Conservation (phyloP, 2,888 invertebrate species). For the Muschampia plurimacula region DNA sequence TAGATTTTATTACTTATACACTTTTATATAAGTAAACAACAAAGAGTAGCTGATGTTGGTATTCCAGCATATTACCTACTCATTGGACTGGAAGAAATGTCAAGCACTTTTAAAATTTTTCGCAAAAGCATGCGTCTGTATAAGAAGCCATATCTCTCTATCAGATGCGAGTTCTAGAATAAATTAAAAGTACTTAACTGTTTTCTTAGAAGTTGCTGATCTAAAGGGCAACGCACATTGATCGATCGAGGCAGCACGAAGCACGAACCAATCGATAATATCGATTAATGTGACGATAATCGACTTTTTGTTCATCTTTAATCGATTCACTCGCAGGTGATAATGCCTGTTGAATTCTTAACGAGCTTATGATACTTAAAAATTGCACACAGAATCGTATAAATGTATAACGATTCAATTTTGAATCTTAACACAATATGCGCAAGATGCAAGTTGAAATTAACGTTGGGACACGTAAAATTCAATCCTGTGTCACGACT, state of each 20-base stretch:
- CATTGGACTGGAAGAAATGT: not conserved
- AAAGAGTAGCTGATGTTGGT: no score
- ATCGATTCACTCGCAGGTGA: slow-evolving; percentile 61
- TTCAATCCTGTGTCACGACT: slow-evolving; percentile 17
- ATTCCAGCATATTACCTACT: no score
- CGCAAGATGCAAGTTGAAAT: slow-evolving; percentile 3
- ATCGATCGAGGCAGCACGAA: slow-evolving; percentile 23
- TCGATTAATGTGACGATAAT: slow-evolving; percentile 68
- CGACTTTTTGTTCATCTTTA: slow-evolving; percentile 50
- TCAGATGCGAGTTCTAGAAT: slow-evolving; percentile 11
- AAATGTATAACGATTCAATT: not conserved
- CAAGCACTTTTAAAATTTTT: not conserved
- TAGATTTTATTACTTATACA: no score
- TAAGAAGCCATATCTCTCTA: not conserved
- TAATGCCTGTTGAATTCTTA: slow-evolving; percentile 47
- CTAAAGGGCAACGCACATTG: slow-evolving; percentile 29
- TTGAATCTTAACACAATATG: slow-evolving; percentile 5
- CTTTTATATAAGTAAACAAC: no score
- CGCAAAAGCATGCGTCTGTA: not conserved
- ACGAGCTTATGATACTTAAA: slow-evolving; percentile 33
- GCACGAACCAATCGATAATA: slow-evolving; percentile 55
- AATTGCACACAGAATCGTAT: not conserved
- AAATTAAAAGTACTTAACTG: slow-evolving; percentile 18
- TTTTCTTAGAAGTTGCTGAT: slow-evolving; percentile 26
- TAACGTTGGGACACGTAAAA: slow-evolving; percentile 11